Evolutionary conservation across 2,113 vertebrate genomes (phyloP), one percentile per base, ranked within the genome.

Genomic region (Megaptera novaeangliae): DNA sequence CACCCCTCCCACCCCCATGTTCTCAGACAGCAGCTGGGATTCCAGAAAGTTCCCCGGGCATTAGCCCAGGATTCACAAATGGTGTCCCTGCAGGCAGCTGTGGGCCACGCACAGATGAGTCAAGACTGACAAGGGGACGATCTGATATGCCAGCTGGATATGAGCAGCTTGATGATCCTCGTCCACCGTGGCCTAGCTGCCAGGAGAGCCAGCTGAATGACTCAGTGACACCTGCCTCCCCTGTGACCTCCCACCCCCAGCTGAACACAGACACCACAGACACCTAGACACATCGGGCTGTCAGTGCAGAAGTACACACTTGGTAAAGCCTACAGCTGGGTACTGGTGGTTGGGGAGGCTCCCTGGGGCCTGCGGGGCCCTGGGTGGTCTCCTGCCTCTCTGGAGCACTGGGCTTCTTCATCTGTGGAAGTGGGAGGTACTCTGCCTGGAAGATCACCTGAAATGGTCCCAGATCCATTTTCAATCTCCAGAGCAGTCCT

Each of bases 21-120:
- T 64, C 84, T 90, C 57, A 96, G 29, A 88, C 31, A 75, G 81
- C 92, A 94, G 63, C 74, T 96, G 80, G 41, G 55, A 75, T 98
- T 98, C 97, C 92, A 95, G 96, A 98, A 97, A 96, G 92, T 95
- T 92, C 96, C 77, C 72, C 90, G n/a, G 94, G 90, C 36, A 1
- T 29, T 49, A 89, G 78, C 49, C 82, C 94, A 95, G 74, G 68
- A 84, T 94, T 90, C 97, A 96, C 93, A 97, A 87, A 94, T 92
- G 92, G 94, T 92, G 46, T 92, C 87, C 69, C 69, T 77, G 20
- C 36, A 94, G 78, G 90, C 93, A 93, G 86, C 52, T 55, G 82
- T 44, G 34, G 34, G 31, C 95, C 94, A 96, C 61, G 27, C 85
- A 83, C 27, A 49, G 74, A 97, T 96, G 97, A 98, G 92, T 97